Evolutionary conservation across 2,797 vertebrate genomes (phyloP), one percentile per base, ranked within the genome.

Genomic region (Apogon hyalosoma): DNA sequence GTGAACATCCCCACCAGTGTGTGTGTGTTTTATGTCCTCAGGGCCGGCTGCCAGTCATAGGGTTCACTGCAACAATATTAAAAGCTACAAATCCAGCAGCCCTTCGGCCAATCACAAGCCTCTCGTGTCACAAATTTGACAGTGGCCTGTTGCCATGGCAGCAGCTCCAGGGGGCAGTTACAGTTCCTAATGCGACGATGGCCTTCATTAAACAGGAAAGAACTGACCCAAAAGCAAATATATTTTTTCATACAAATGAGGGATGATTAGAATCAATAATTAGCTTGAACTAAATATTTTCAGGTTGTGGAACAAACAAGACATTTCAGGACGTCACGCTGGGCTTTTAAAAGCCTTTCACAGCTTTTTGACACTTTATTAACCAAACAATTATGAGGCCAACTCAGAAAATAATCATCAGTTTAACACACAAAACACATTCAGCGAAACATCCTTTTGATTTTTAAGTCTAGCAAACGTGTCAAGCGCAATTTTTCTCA

Each of bases 71-170:
- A 36, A 67, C 53, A 62, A 42, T 65, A 74, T 69, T 77, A 73
- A 66, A 63, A 66, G 61, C 69, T 54, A 52, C 58, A 75, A 79
- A 63, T 78, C 59, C 51, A 56, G 55, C 68, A 54, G 43, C 66
- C 36, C 61, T 58, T n/a, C 24, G 57, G 38, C 67, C 72, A 62
- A 75, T 82, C 78, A 63, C 18, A 42, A 43, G 50, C 14, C 55
- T 63, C 63, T 65, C 28, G 39, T 9, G 54, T 63, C 12, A 69
- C 39, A 48, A 63, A 41, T 77, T 59, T 70, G 55, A 77, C 10
- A 31, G 24, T 12, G 52, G 75, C 63, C 48, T 55, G 75, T 83
- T 82, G 69, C 59, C 54, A 74, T 74, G 73, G 75, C 62, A 77
- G 52, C 68, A 66, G 52, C 56, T 53, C 59, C 36, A 39, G 42